These are phyloP conservation scores for Sphenodon punctatus DNA, from an alignment of 2,797 vertebrate genomes.

Conservation along the genomic window DNA sequence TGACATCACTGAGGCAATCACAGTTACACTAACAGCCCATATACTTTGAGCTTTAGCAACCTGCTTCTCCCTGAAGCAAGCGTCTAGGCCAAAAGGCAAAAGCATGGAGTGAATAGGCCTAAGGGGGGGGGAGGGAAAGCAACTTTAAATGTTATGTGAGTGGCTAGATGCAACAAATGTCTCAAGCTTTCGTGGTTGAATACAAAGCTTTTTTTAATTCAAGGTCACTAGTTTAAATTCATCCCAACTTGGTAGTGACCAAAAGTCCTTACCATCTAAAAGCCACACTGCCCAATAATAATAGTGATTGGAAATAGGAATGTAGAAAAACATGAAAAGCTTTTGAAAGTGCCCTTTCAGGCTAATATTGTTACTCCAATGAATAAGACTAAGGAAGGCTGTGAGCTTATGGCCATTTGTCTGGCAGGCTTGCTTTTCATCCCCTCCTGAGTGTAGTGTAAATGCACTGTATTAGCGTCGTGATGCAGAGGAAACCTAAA, in stretches of 20 bases:
- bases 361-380: constrained; percentile 56
- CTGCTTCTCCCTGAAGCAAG: not conserved
- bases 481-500: constrained; percentile 59
- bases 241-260: constrained; percentile 24
- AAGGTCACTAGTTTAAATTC: constrained; percentile 54
- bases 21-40: not conserved
- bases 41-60: not conserved
- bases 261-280: constrained; percentile 28
- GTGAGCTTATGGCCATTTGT: constrained; percentile 52
- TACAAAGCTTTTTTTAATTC: constrained; percentile 35
- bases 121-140: constrained; percentile 28
- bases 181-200: not conserved
- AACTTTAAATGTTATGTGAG: not conserved
- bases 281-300: constrained; percentile 42
- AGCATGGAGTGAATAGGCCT: not conserved
- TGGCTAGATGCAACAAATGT: not conserved
- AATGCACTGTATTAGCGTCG: constrained; percentile 63
- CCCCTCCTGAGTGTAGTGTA: constrained; percentile 59
- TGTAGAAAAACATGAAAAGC: constrained; percentile 54
- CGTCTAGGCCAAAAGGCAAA: not conserved
- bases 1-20: not conserved
- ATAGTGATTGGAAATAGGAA: constrained; percentile 39
- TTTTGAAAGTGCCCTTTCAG: constrained; percentile 59
- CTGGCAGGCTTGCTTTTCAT: constrained; percentile 61
- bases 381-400: constrained; percentile 59